Conservation (phyloP, 2,113 vertebrate species). For the Apteryx mantelli region DNA sequence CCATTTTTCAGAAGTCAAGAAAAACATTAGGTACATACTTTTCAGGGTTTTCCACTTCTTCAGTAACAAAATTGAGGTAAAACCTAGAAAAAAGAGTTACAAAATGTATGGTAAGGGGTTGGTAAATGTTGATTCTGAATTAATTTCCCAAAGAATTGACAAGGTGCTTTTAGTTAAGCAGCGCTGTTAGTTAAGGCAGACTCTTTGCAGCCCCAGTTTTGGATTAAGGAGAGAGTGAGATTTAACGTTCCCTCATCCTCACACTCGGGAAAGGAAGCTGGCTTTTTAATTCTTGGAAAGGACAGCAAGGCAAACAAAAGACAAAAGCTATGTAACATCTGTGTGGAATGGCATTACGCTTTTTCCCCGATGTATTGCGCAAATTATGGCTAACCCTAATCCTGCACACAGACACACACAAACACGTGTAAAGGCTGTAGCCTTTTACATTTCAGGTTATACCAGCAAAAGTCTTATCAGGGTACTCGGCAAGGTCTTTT, state of each 20-base stretch:
- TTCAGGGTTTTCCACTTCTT: conserved; percentile 94
- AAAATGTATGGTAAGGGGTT: background rate
- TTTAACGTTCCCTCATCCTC: background rate
- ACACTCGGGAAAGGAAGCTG: background rate
- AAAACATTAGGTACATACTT: conserved; percentile 79
- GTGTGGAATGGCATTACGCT: background rate
- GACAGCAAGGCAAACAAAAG: background rate
- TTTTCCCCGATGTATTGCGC: accelerated
- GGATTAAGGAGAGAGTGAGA: background rate
- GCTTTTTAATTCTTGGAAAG: background rate
- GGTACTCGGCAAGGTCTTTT: background rate
- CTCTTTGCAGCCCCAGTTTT: background rate
- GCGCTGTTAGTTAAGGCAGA: background rate
- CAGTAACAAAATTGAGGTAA: conserved; percentile 97
- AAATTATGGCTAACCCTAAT: background rate
- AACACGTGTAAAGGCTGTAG: background rate
- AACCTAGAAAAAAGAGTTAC: conserved; percentile 83
- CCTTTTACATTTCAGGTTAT: background rate
- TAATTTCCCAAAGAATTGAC: background rate
- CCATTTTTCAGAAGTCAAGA: background rate
- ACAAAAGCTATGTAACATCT: background rate
- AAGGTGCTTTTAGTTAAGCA: background rate
- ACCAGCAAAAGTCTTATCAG: background rate
- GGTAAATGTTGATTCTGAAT: background rate
- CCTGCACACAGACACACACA: background rate